These are phyloP conservation scores for Athalia circularis DNA, from an alignment of 2,888 invertebrate species.

Conservation along the genomic window DNA sequence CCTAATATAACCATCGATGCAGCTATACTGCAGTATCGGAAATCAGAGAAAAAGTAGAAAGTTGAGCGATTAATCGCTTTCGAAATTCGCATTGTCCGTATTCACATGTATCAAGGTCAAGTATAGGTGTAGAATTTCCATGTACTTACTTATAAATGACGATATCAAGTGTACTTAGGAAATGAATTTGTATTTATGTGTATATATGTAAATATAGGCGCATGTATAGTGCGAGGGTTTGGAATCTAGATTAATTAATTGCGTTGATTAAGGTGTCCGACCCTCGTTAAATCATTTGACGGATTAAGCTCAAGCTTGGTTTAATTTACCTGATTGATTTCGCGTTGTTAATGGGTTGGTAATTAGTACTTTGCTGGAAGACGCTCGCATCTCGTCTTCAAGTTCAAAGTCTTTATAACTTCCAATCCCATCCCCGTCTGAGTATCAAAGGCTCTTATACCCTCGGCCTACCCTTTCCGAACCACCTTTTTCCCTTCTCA, in stretches of 20 bases:
- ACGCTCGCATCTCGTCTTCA: neutral
- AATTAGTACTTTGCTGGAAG: conserved; percentile 37
- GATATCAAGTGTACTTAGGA: too few species aligned
- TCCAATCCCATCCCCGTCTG: neutral
- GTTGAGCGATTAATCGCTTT: too few species aligned
- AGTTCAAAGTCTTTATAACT: conserved; percentile 42
- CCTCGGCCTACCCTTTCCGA: neutral
- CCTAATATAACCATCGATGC: too few species aligned
- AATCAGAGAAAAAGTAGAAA: too few species aligned
- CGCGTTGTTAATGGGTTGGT: conserved; percentile 43
- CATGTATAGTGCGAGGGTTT: neutral
- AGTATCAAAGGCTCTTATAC: conserved; percentile 13
- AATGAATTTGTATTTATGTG: neutral
- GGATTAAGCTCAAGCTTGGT: conserved; percentile 43
- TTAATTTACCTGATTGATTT: conserved; percentile 42
- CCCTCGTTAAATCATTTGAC: conserved; percentile 43
- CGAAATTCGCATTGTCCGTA: too few species aligned
- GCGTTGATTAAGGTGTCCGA: conserved; percentile 43
- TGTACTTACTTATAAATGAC: too few species aligned
- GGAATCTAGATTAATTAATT: conserved; percentile 41
- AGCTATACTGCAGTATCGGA: too few species aligned
- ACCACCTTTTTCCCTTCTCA: neutral
- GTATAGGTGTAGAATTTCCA: too few species aligned
- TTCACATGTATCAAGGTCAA: too few species aligned
- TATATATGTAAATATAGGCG: neutral